phyloP scores from a whole-genome alignment of 1,140 invertebrate species.

The Berghia stephanieae region DNA sequence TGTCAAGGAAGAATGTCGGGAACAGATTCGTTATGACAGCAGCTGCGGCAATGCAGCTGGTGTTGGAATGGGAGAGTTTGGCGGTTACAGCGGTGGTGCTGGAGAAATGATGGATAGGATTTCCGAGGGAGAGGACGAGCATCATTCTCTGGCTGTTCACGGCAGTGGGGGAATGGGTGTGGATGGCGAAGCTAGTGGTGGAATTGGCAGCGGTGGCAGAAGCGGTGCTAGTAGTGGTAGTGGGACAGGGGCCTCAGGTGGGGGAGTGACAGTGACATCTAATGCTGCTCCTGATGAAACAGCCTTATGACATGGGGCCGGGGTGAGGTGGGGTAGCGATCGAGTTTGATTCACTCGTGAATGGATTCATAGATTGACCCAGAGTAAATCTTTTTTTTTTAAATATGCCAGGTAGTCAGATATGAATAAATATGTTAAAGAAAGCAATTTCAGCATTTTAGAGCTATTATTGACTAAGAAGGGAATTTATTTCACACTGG shows the following conservation, averaged over 20 bases:
- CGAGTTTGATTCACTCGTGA: neutral
- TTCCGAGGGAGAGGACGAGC: constrained; percentile 42
- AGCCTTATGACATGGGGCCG: constrained; percentile 32
- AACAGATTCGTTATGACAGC: constrained; percentile 55
- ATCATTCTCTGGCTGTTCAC: constrained; percentile 30
- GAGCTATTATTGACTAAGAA: no score
- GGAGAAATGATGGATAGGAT: constrained; percentile 42
- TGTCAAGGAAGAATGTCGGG: constrained; percentile 73
- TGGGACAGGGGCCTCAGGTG: no score
- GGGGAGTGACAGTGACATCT: no score
- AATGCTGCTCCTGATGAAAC: constrained; percentile 41
- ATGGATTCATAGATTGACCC: neutral
- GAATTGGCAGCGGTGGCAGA: no score
- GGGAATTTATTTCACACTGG: no score
- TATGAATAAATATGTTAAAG: neutral
- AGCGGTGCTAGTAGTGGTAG: no score
- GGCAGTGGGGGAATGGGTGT: neutral
- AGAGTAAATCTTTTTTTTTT: no score
- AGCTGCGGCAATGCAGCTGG: no score
- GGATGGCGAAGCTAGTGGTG: no score
- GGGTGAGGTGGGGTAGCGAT: constrained; percentile 4
- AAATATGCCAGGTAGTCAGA: neutral
- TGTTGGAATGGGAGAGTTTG: no score
- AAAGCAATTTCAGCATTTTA: no score
- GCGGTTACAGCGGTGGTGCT: neutral